Percentiles rank a stretch among this genome's conserved stretches.
Evolutionary conservation across 2,113 vertebrate species (phyloP).

Genomic region (Nibea albiflora): DNA sequence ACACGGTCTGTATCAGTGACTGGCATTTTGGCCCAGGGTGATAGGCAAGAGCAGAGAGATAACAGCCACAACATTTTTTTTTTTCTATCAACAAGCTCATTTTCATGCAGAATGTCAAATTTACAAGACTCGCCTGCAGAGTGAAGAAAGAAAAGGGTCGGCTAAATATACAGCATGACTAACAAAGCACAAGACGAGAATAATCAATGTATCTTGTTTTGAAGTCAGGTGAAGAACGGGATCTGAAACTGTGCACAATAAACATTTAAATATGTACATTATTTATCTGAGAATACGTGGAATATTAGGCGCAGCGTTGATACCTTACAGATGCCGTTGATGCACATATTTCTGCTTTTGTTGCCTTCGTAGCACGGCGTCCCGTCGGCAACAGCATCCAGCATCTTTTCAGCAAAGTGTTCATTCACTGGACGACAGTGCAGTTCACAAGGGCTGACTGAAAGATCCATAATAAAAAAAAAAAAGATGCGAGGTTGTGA

Average conservation of each 20-base stretch:
- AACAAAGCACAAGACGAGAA: not conserved
- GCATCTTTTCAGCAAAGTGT: conserved; percentile 91
- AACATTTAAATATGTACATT: not conserved
- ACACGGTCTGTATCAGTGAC: conserved; percentile 36
- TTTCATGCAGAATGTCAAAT: conserved; percentile 69
- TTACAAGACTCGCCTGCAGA: not conserved
- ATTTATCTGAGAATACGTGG: not conserved
- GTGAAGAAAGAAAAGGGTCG: conserved; percentile 18
- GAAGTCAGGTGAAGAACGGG: not conserved
- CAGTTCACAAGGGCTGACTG: conserved; percentile 94
- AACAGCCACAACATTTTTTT: conserved; percentile 19
- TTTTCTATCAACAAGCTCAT: conserved; percentile 48
- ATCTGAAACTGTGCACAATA: not conserved
- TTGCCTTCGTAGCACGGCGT: conserved; percentile 89
- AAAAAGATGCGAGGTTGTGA: not conserved
- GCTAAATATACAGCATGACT: not conserved
- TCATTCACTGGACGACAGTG: conserved; percentile 90
- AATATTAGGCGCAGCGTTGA: not conserved
- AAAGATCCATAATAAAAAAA: not conserved
- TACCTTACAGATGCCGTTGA: conserved; percentile 98
- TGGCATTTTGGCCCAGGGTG: conserved; percentile 70
- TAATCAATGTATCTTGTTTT: not conserved
- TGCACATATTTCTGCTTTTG: conserved; percentile 89
- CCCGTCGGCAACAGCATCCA: conserved; percentile 90
- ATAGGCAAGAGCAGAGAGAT: conserved; percentile 48